Evolutionary conservation across 2,113 vertebrate species (phyloP), one percentile per base, ranked within the genome.

Genomic region (Lepisosteus osseus): DNA sequence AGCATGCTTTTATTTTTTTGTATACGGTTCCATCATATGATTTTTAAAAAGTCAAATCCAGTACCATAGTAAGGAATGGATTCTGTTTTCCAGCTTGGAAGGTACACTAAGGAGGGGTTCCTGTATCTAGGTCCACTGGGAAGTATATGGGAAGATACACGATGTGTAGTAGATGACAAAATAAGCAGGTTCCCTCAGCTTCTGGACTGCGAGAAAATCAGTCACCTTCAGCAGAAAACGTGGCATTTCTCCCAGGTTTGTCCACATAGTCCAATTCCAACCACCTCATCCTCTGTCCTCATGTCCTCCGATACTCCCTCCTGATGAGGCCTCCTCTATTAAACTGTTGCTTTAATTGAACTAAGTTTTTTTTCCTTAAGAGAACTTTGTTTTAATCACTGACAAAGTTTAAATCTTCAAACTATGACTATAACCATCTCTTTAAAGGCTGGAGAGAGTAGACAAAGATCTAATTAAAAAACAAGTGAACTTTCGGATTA

Each of bases 231-330:
- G n/a, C 93, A 94, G 78, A 98, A 96, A 72, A 94, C 92, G 7
- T 99, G 97, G 97, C 89, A 84, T 69, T 99, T 98, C 88, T 90
- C 94, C 76, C 97, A 99, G 95, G 97, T 99, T 67, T 47, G 89
- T 41, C 15, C 29, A 13, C 1, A 6, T 4, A 29, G 9, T 7
- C 62, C 62, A 65, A 15, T 29, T 29, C 29, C 29, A 29, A 29
- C 29, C 29, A 29, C 29, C 29, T 29, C 29, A 29, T 29, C 29
- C 29, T 29, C 29, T 29, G 29, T 29, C 29, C 29, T 29, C 29
- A 29, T 29, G 29, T 29, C 29, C 29, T 29, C 29, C 29, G 29
- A 29, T 29, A 29, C 29, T 29, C 29, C 29, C 29, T 29, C 29
- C 29, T 2, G 29, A 29, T 29, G 29, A 29, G 29, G 29, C 29